Conservation (phyloP, 1,140 invertebrate genomes). For the Agraylea sexmaculata region DNA sequence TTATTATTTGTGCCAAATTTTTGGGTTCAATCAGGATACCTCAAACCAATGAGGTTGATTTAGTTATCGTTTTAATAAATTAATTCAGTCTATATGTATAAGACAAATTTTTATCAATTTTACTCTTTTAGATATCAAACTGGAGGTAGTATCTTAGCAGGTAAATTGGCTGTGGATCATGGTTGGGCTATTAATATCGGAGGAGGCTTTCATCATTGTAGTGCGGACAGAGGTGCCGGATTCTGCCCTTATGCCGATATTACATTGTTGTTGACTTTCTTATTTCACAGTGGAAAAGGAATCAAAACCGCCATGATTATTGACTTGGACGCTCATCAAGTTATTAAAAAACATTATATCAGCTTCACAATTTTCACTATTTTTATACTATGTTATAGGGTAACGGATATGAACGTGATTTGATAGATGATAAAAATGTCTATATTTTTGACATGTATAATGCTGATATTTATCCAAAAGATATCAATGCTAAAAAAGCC, state of each 20-base stretch:
- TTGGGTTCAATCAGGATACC: conserved; percentile 61
- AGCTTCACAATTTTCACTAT: too few species aligned
- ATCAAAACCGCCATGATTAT: conserved; percentile 70
- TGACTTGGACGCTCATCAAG: conserved; percentile 75
- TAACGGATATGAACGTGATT: conserved; percentile 77
- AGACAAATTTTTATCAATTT: conserved; percentile 5
- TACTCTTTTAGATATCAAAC: conserved; percentile 55
- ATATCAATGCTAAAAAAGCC: conserved; percentile 58
- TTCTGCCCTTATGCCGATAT: conserved; percentile 88
- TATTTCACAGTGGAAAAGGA: conserved; percentile 45
- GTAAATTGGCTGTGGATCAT: conserved; percentile 63
- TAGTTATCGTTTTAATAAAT: neutral
- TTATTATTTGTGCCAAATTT: conserved; percentile 65
- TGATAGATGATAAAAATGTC: conserved; percentile 55
- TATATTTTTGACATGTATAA: conserved; percentile 87
- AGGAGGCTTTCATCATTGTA: conserved; percentile 79
- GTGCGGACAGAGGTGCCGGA: conserved; percentile 58
- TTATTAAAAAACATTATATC: conserved; percentile 14
- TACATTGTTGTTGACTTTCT: conserved; percentile 57
- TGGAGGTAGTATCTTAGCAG: conserved; percentile 69
- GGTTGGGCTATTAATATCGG: conserved; percentile 88
- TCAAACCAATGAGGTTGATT: conserved; percentile 59
- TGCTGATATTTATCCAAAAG: conserved; percentile 66
- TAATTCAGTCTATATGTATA: neutral
- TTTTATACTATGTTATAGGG: conserved; percentile 44